Conservation (phyloP, 2,797 vertebrate species). For the Allobates femoralis region DNA sequence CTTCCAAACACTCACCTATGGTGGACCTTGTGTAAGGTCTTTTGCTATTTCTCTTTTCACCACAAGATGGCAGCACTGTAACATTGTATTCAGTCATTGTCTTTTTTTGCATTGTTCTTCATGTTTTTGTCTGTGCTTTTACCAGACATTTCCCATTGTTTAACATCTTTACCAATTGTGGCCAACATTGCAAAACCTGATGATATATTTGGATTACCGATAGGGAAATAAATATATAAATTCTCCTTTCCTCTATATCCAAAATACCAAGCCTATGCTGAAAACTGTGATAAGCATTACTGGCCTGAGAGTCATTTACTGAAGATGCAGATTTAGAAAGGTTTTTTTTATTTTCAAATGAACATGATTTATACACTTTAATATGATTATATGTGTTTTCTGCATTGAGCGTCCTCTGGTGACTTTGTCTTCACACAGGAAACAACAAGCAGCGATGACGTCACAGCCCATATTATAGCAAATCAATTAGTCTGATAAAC, state of each 20-base stretch:
- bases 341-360: neutral
- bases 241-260: neutral
- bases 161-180: neutral
- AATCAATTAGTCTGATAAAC: too few relatives aligned
- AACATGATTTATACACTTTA: neutral
- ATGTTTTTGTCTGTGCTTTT: neutral
- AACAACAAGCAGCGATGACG: too few relatives aligned
- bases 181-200: neutral
- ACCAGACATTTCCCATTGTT: neutral
- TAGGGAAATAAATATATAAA: neutral
- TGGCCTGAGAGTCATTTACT: neutral
- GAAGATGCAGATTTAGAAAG: neutral
- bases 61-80: conserved; percentile 55
- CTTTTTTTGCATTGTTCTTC: neutral
- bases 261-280: neutral
- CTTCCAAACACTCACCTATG: too few relatives aligned
- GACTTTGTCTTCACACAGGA: neutral
- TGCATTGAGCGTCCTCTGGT: neutral
- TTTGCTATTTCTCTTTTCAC: neutral
- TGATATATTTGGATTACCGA: neutral
- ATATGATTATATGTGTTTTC: neutral
- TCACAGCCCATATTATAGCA: neutral
- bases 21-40: too few relatives aligned
- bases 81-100: conserved; percentile 7
- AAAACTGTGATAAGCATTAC: neutral